Conservation (phyloP, 1,140 invertebrate species). For the Euura saliciscinereae region DNA sequence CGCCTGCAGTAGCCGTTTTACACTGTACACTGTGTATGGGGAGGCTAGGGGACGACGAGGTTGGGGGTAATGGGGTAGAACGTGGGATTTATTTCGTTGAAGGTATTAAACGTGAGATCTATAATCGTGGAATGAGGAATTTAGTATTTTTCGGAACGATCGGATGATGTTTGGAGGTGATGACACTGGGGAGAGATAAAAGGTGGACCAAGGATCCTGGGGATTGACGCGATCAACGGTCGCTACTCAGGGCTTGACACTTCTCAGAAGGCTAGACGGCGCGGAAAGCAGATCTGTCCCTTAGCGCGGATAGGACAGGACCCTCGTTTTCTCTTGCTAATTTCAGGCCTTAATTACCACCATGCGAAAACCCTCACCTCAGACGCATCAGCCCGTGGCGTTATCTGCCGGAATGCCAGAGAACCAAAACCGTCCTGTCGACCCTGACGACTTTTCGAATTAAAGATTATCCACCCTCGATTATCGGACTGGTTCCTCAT, state of each 20-base stretch:
- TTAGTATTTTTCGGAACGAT: too few relatives aligned
- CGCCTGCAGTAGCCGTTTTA: constrained; percentile 28
- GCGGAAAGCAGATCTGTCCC: too few relatives aligned
- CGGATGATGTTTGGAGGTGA: too few relatives aligned
- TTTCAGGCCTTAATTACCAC: constrained; percentile 14
- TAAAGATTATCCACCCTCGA: background rate
- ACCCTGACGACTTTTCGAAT: background rate
- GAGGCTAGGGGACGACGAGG: constrained; percentile 39
- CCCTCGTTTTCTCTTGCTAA: background rate
- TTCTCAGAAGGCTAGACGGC: too few relatives aligned
- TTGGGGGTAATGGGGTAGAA: constrained; percentile 53
- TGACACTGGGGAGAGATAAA: background rate
- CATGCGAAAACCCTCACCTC: constrained; percentile 7
- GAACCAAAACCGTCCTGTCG: background rate
- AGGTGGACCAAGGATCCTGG: background rate
- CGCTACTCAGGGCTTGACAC: background rate
- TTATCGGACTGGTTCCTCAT: too few relatives aligned
- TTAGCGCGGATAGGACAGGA: background rate
- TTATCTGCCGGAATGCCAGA: background rate
- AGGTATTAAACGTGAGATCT: constrained; percentile 45
- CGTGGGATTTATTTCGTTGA: constrained; percentile 50
- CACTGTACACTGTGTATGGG: constrained; percentile 10
- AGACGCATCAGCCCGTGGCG: background rate
- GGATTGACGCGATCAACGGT: background rate
- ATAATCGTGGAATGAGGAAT: constrained; percentile 18